Evolutionary conservation across 2,797 vertebrate species (phyloP).

Genomic region (Sebastes kiyomatsui): DNA sequence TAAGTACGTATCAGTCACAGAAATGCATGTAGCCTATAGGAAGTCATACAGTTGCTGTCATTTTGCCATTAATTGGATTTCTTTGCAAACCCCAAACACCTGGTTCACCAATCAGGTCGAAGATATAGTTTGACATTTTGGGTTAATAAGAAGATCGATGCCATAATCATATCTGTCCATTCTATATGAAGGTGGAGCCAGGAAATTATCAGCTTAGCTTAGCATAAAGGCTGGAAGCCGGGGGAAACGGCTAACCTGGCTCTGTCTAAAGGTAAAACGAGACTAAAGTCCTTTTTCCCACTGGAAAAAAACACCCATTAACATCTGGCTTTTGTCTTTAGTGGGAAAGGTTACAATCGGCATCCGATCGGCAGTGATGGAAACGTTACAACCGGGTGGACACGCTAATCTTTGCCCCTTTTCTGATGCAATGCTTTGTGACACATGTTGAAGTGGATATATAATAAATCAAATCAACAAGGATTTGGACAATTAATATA

Average conservation of each 20-base stretch:
- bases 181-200: not conserved
- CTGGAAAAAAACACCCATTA: no score
- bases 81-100: not conserved
- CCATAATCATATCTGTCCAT: not conserved
- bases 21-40: no score
- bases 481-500: not conserved
- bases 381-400: no score
- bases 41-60: not conserved
- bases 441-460: no score
- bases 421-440: no score
- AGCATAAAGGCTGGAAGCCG: not conserved
- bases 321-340: no score
- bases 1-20: not conserved
- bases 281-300: no score
- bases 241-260: not conserved
- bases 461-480: no score
- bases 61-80: not conserved
- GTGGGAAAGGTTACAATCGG: no score
- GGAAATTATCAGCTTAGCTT: not conserved
- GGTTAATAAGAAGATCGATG: not conserved
- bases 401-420: no score
- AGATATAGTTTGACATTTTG: conserved; percentile 3
- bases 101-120: not conserved
- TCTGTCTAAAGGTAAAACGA: no score
- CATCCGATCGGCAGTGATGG: no score